These are phyloP conservation scores for Chrysolina haemoptera DNA, from an alignment of 2,888 invertebrate genomes.

Conservation along the genomic window DNA sequence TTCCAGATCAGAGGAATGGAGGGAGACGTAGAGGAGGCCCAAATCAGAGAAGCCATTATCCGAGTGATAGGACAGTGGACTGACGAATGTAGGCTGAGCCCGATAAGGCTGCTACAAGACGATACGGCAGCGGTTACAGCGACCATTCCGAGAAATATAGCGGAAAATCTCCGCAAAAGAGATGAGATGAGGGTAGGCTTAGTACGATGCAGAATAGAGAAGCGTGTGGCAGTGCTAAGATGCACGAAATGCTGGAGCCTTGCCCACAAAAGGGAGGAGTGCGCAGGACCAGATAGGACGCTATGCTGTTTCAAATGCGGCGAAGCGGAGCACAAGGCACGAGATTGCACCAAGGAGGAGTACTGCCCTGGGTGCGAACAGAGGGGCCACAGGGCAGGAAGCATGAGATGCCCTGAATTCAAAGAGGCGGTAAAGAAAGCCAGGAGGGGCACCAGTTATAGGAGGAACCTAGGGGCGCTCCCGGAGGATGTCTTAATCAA, in stretches of 20 bases:
- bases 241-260: constrained; percentile 4
- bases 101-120: background rate
- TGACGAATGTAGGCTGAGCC: background rate
- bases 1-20: background rate
- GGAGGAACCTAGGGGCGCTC: background rate
- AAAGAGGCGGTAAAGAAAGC: background rate
- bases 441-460: background rate
- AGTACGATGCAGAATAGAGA: background rate
- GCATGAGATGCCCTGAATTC: constrained; percentile 29
- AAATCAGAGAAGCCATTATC: constrained; percentile 8
- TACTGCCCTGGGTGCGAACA: constrained; percentile 15
- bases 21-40: background rate
- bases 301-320: constrained; percentile 11
- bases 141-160: background rate
- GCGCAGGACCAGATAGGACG: background rate
- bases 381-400: constrained; percentile 2
- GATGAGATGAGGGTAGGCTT: background rate
- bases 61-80: background rate
- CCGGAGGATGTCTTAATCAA: background rate
- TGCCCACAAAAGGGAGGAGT: background rate
- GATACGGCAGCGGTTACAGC: background rate
- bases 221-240: background rate
- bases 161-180: background rate
- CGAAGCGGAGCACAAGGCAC: background rate
- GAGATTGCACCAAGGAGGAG: background rate